Percentiles rank a stretch among this genome's conserved stretches.
Evolutionary conservation across 2,113 vertebrate genomes (phyloP).

Genomic region (Rhynchopsitta pachyrhyncha): DNA sequence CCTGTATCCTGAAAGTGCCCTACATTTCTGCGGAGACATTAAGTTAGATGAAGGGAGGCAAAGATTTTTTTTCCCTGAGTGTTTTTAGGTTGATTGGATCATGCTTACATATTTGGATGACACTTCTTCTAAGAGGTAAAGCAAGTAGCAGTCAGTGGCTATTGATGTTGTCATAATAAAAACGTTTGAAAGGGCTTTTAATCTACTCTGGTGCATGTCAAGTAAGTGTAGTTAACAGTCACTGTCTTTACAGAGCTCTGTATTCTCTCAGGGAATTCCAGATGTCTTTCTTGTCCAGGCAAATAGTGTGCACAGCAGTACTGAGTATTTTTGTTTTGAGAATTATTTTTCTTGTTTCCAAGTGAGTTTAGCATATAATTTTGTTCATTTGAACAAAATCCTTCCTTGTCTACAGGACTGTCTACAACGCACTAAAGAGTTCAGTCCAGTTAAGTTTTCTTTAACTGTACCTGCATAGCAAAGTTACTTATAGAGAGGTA

Average conservation of each 20-base stretch:
- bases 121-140: not conserved
- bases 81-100: not conserved
- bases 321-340: not conserved
- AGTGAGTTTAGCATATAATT: not conserved
- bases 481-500: not conserved
- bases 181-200: not conserved
- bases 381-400: not conserved
- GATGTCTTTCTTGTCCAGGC: not conserved
- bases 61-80: not conserved
- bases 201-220: not conserved
- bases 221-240: not conserved
- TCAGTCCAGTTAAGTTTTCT: not conserved
- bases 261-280: not conserved
- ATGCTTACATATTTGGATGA: not conserved
- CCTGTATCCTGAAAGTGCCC: not conserved
- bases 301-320: not conserved
- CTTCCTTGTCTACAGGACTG: not conserved
- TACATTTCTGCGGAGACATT: not conserved
- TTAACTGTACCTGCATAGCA: not conserved
- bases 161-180: not conserved
- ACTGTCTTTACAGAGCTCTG: not conserved
- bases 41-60: not conserved
- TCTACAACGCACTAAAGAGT: not conserved
- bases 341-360: not conserved
- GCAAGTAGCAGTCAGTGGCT: not conserved